A percentile compares a stretch with the other conserved stretches of the same genome.
Conservation (phyloP, 2,888 invertebrate genomes). For the Barypeithes pellucidus region DNA sequence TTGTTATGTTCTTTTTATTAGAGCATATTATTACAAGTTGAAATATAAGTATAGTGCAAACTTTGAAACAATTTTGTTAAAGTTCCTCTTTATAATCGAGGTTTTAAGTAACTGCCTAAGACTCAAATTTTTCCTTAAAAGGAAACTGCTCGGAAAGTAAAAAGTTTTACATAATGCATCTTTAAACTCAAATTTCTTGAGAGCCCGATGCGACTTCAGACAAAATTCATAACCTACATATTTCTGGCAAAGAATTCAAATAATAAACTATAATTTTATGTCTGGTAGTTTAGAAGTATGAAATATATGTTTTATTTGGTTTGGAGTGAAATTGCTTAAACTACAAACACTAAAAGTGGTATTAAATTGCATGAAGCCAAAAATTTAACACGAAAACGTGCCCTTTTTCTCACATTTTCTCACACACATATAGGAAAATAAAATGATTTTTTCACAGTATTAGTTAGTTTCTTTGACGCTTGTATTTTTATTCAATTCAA, state of each 20-base stretch:
- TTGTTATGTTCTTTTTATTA: no score
- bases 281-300: not conserved
- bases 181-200: slow-evolving; percentile 6
- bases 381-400: no score
- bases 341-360: not conserved
- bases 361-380: no score
- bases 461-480: no score
- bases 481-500: no score
- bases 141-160: not conserved
- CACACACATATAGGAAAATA: no score
- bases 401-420: no score
- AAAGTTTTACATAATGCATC: slow-evolving; percentile 10
- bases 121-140: not conserved
- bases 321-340: not conserved
- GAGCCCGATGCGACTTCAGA: not conserved
- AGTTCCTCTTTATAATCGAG: not conserved
- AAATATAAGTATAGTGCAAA: no score
- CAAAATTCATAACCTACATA: not conserved
- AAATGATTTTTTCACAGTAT: no score
- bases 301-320: slow-evolving; percentile 2
- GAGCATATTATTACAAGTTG: no score
- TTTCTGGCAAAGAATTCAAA: not conserved
- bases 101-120: not conserved
- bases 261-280: slow-evolving; percentile 3
- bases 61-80: no score